Evolutionary conservation across 2,888 invertebrate species (phyloP), one percentile per base, ranked within the genome.

Genomic region (Mythimna loreyi): DNA sequence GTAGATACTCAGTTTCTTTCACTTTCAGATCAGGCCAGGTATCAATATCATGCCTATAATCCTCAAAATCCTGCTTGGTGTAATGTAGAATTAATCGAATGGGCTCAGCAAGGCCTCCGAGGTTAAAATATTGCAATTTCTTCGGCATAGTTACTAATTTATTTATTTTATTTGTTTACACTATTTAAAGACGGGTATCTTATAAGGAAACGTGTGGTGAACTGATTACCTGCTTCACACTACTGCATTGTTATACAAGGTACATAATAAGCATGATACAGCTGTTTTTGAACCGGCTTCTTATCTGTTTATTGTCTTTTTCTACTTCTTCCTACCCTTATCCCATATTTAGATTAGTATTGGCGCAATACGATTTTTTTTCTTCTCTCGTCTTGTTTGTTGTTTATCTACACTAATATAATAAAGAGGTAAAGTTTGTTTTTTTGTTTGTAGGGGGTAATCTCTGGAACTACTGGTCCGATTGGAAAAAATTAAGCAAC

Each of bases 51-150:
- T 89, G 85, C 55, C 90, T 85, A 0, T 92, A 70, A 62, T 94
- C 93, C 67, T 93, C 90, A 57, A 93, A 93, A 78, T 92, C 91
- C 30, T 93, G 90, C 19, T 91, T 92, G 2, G 90, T 93, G 61
- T 93, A 93, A 75, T 92, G 88, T 23, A 95, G 75, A 58, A 95
- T 90, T 53, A 93, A 94, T 67, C 93, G 88, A 30, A 94, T 89
- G 1, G 90, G 77, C 74, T 94, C 94, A 3, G 83, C 93, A 0
- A 92, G 60, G 21, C 92, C 93, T 55, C 91, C 91, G 1, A 91
- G 16, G 49, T 92, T 80, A 60, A 92, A 92, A 73, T 92, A 92
- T 36, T 88, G 85, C 7, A 92, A 72, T 81, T 89, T 88, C 73
- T 86, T 89, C 16, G 89, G 76, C 91, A 91, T 92, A 57, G 6